Evolutionary conservation across 2,888 invertebrate genomes (phyloP).

Genomic region (Pheosia gnoma): DNA sequence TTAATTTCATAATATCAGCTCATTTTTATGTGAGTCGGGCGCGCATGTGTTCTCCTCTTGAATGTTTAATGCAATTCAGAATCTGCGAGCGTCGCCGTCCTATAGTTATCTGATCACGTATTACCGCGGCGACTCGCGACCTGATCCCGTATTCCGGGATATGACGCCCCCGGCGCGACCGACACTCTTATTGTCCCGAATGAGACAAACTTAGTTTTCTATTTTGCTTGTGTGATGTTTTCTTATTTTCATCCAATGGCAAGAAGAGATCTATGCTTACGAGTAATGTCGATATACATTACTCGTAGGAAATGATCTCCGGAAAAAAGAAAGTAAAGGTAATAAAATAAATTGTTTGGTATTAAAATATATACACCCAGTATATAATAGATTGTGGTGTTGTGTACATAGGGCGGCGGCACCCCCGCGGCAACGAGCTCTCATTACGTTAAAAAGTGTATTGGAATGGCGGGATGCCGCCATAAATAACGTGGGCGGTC

Average conservation of each 20-base stretch:
- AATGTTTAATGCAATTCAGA: slow-evolving; percentile 77
- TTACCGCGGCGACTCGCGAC: slow-evolving; percentile 56
- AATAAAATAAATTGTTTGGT: slow-evolving; percentile 3
- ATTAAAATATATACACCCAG: slow-evolving; percentile 12
- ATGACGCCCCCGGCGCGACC: slow-evolving; percentile 68
- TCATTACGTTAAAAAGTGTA: slow-evolving; percentile 84
- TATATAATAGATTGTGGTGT: slow-evolving; percentile 21
- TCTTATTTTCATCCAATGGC: slow-evolving; percentile 24
- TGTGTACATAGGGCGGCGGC: slow-evolving; percentile 48
- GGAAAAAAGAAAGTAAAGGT: no score
- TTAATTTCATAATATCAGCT: slow-evolving; percentile 83
- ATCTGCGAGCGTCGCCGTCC: slow-evolving; percentile 52
- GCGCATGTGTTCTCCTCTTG: slow-evolving; percentile 64
- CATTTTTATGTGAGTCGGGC: slow-evolving; percentile 79
- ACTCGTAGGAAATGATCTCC: no score
- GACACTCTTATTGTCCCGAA: slow-evolving; percentile 57
- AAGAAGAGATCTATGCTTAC: background rate
- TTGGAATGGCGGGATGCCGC: slow-evolving; percentile 75
- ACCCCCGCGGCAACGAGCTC: slow-evolving; percentile 62
- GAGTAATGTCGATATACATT: slow-evolving; percentile 2
- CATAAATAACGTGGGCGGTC: slow-evolving; percentile 84
- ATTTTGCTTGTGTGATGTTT: slow-evolving; percentile 15
- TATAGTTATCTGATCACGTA: slow-evolving; percentile 56
- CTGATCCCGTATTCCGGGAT: slow-evolving; percentile 72
- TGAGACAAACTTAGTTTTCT: slow-evolving; percentile 41